These are phyloP conservation scores for Trinectes maculatus DNA, from an alignment of 2,113 vertebrate genomes.

Conservation along the genomic window DNA sequence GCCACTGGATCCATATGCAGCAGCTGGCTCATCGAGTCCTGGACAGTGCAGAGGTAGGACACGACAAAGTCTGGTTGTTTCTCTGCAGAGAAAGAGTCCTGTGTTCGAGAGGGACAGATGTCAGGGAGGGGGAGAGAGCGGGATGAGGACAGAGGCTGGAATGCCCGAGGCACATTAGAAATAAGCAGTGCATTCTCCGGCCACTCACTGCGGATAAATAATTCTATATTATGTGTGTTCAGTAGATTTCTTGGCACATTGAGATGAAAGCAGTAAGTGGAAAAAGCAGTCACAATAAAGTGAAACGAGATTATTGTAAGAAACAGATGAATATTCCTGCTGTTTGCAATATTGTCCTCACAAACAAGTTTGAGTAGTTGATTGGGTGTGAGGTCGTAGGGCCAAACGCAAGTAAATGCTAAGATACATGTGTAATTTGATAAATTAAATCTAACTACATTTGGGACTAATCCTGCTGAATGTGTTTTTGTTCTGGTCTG, in stretches of 20 bases:
- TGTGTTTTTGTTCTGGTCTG: constrained; percentile 17
- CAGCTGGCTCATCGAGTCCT: constrained; percentile 45
- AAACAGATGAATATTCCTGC: not conserved
- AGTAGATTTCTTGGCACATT: not conserved
- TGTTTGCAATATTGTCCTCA: not conserved
- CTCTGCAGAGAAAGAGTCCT: constrained; percentile 67
- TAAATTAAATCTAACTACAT: constrained; percentile 5
- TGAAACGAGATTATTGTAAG: not conserved
- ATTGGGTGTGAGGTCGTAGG: constrained; percentile 12
- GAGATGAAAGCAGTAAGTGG: too few relatives aligned
- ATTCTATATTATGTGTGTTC: constrained; percentile 4
- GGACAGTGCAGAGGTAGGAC: constrained; percentile 67
- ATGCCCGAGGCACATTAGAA: constrained; percentile 40
- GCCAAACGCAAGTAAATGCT: not conserved
- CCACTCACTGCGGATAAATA: constrained; percentile 16
- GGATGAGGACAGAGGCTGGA: constrained; percentile 53
- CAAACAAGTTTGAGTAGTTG: constrained; percentile 46
- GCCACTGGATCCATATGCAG: constrained; percentile 55
- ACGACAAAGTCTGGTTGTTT: constrained; percentile 68
- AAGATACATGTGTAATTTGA: constrained; percentile 14
- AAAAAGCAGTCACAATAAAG: not conserved
- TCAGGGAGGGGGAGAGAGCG: constrained; percentile 54
- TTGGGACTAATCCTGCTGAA: not conserved
- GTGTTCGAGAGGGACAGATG: constrained; percentile 66
- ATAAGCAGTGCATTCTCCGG: constrained; percentile 34